These are phyloP conservation scores for Troides helena DNA, from an alignment of 2,888 invertebrate species.

Conservation along the genomic window DNA sequence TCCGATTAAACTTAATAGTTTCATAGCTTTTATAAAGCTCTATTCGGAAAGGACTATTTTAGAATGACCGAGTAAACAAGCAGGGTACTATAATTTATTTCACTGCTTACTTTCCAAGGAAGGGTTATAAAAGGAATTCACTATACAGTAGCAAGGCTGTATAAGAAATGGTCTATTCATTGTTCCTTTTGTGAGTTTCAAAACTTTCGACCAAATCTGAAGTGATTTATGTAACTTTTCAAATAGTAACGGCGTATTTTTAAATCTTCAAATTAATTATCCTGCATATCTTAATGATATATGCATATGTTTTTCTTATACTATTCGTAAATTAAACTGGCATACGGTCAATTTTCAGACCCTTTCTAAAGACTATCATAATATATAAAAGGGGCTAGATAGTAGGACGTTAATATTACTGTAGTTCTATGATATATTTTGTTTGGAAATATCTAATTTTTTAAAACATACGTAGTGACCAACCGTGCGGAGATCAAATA, in stretches of 20 bases:
- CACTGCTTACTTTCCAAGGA: constrained; percentile 36
- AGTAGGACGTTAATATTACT: no score
- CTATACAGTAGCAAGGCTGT: constrained; percentile 61
- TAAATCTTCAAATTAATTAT: neutral
- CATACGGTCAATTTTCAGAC: no score
- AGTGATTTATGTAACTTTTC: constrained; percentile 35
- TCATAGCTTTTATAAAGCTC: neutral
- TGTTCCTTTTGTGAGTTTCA: constrained; percentile 40
- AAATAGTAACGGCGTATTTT: neutral
- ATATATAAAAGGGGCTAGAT: no score
- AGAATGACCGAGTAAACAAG: constrained; percentile 34
- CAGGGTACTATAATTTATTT: constrained; percentile 41
- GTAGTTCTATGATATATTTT: no score
- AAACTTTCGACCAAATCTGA: constrained; percentile 49
- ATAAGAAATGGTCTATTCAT: constrained; percentile 58
- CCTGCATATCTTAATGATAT: neutral
- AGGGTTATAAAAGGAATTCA: constrained; percentile 55
- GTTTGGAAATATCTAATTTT: no score
- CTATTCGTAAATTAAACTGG: no score
- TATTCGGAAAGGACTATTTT: neutral
- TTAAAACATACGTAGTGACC: no score
- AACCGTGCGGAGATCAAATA: no score
- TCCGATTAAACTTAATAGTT: neutral
- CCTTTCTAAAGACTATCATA: no score
- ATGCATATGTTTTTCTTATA: no score